Evolutionary conservation across 2,888 invertebrate species (phyloP), one percentile per base, ranked within the genome.

Genomic region (Amitus sp.): DNA sequence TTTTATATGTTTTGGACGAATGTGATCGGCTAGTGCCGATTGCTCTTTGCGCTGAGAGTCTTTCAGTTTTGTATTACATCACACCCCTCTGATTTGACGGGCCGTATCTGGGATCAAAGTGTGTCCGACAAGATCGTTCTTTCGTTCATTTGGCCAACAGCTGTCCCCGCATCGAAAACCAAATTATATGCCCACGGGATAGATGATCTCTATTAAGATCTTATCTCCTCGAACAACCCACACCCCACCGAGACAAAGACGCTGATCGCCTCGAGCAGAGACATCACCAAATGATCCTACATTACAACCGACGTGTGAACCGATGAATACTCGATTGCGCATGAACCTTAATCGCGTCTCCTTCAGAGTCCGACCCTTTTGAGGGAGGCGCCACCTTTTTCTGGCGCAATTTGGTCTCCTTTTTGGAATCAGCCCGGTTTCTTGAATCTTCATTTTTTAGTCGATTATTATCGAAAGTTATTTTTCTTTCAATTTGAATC

Each of bases 201-300:
- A 76, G 71, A 70, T 75, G 76, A 80, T 81, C 80, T 81, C 75
- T 80, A 78, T 80, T 80, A 76, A 80, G 82, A 82, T 82, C 50
- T 73, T 80, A 82, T 82, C 82, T 45, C 33, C 48, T 17, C 52
- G 13, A 28, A 55, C 55, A 57, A 42, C 43, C 57, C 59, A 60
- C 58, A 56, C 57, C 55, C 54, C 45, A 27, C 23, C 56, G 37
- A 20, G 48, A 40, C 48, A 40, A 58, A 48, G 42, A 55, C 61
- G 55, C 54, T 65, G 47, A 47, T 47, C 47, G 30, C 30, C 30
- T 28, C 30, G 47, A 10, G 47, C 33, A 30, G 34, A 20, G 28
- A 17, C 33, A 46, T 28, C 23, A 17, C n/a, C n/a, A 30, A 49
- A 47, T 47, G 58, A 23, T 55, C 46, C 51, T 55, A 58, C 47